Evolutionary conservation across 2,113 vertebrate species (phyloP).

Genomic region (Hyperoodon ampullatus): DNA sequence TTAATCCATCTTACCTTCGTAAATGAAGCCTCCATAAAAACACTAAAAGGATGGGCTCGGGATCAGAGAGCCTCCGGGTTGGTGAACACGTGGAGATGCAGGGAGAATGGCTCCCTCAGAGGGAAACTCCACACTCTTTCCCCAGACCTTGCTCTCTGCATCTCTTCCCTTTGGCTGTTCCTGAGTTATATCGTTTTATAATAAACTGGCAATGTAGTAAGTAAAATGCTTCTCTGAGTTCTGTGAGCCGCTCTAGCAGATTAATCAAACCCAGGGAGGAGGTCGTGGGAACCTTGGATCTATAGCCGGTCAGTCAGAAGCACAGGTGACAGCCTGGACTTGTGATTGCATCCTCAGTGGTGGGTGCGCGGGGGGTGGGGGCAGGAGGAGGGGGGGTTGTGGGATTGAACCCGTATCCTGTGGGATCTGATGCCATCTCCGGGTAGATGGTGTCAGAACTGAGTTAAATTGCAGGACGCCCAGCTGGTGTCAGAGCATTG

Average conservation of each 20-base stretch:
- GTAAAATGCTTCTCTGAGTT: background rate
- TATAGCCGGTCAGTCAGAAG: background rate
- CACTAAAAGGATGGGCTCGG: too few species aligned
- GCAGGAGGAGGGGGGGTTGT: too few species aligned
- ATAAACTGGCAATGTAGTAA: background rate
- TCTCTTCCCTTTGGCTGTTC: background rate
- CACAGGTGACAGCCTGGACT: background rate
- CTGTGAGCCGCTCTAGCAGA: background rate
- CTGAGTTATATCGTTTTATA: background rate
- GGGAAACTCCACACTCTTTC: background rate
- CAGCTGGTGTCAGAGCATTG: background rate
- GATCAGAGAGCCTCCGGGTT: background rate
- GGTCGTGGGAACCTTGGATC: background rate
- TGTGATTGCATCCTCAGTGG: too few species aligned
- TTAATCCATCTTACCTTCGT: background rate
- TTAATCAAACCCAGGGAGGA: background rate
- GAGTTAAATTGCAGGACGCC: background rate
- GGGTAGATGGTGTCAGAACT: background rate
- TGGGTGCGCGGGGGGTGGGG: accelerated
- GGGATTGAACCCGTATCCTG: background rate
- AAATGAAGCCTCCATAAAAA: background rate
- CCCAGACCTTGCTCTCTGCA: background rate
- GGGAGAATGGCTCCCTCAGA: background rate
- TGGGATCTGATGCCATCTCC: background rate
- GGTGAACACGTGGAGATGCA: background rate